A percentile compares a stretch with the other conserved stretches of the same genome.
phyloP scores from a whole-genome alignment of 2,113 vertebrate genomes.

The Maccullochella peelii region DNA sequence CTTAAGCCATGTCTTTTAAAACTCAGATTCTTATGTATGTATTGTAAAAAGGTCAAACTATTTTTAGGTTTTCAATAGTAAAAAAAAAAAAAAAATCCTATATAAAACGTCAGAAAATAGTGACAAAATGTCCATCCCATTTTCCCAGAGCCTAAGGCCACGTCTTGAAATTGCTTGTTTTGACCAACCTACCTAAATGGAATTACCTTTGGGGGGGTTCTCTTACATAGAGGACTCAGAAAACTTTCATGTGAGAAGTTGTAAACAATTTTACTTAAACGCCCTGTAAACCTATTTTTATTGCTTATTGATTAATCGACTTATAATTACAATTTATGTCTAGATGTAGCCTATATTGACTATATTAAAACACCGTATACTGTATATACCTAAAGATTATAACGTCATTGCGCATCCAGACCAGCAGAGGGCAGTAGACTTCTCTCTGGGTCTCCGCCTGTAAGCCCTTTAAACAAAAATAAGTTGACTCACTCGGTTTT shows the following conservation, averaged over 20 bases:
- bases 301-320: not conserved
- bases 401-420: conserved; percentile 25
- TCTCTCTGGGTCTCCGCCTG: accelerated
- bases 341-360: not conserved
- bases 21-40: not conserved
- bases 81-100: not conserved
- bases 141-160: too few relatives aligned
- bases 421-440: conserved; percentile 34
- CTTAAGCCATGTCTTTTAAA: not conserved
- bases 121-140: too few relatives aligned
- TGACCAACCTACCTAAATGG: too few relatives aligned
- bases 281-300: too few relatives aligned
- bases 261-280: too few relatives aligned
- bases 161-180: too few relatives aligned
- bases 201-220: too few relatives aligned
- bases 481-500: not conserved
- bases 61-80: not conserved
- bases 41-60: not conserved
- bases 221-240: too few relatives aligned
- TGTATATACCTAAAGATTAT: too few relatives aligned
- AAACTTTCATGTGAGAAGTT: too few relatives aligned
- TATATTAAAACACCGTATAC: too few relatives aligned
- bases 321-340: not conserved
- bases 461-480: not conserved
- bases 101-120: too few relatives aligned